Evolutionary conservation across 2,888 invertebrate species (phyloP).

Genomic region (Ectobius pallidus): DNA sequence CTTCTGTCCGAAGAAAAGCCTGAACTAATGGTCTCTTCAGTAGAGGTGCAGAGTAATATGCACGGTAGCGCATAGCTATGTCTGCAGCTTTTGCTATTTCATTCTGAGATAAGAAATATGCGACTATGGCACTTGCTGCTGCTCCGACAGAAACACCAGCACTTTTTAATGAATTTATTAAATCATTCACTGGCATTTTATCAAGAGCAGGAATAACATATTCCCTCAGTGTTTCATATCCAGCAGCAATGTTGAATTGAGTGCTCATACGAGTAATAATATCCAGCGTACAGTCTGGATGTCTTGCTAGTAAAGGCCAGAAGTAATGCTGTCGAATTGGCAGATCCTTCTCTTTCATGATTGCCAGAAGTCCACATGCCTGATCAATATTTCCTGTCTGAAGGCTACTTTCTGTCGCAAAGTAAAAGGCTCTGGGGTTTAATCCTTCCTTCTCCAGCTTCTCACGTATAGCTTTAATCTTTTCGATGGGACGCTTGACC

Average conservation of each 20-base stretch:
- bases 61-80: constrained; percentile 54
- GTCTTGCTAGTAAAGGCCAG: constrained; percentile 77
- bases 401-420: constrained; percentile 70
- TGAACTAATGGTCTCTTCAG: constrained; percentile 63
- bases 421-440: constrained; percentile 64
- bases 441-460: constrained; percentile 64
- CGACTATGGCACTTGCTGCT: constrained; percentile 66
- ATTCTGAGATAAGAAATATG: constrained; percentile 63
- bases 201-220: constrained; percentile 76
- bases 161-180: constrained; percentile 65
- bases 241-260: constrained; percentile 63
- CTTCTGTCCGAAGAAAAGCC: constrained; percentile 64
- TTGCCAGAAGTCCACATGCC: constrained; percentile 67
- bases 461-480: constrained; percentile 67
- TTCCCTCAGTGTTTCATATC: constrained; percentile 71
- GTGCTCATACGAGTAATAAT: constrained; percentile 69
- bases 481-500: constrained; percentile 66
- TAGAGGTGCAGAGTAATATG: constrained; percentile 63
- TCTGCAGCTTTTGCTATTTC: constrained; percentile 67
- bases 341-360: constrained; percentile 65
- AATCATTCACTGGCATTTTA: constrained; percentile 59
- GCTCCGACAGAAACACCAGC: constrained; percentile 63
- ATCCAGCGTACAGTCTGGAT: constrained; percentile 64
- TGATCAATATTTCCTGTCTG: constrained; percentile 62
- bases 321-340: constrained; percentile 81